Base-by-base conservation (phyloP, 1,140 invertebrate genomes). In the Plectus sambesii region DNA sequence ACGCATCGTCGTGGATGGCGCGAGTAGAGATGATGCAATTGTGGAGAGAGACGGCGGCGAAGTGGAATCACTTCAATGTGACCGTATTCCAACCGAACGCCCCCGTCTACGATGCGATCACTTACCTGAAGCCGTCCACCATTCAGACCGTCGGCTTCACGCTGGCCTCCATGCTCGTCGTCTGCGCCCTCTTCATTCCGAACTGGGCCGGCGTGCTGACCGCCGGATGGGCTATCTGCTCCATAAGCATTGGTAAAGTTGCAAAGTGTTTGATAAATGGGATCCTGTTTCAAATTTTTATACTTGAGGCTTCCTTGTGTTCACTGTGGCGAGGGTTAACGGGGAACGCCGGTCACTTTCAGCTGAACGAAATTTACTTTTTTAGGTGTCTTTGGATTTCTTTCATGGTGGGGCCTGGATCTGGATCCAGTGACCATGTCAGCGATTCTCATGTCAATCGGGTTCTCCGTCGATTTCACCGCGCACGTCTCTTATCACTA, bases 401-500 rank as follows among this genome's bases (percentile, higher is more conserved):
- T 96, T 86, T 81, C 85, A 0, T 72, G 90, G 1, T 93, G 88
- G 87, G 80, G 81, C 51, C 85, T 94, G 1, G 88, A 85, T 62
- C 73, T 94, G 19, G 88, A 92, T 68, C 87, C 87, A 2, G 89
- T 96, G 59, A 90, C 87, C 0, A 94, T 93, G 87, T 92, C 93
- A 33, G 92, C 93, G 63, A 74, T 94, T 1, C 90, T 96, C 36
- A 93, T 96, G 87, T 90, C 87, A 63, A 90, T 93, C 20, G 89
- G 88, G 33, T 93, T 93, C 72, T 90, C 86, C 2, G 86, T 94
- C 0, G 88, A 93, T 62, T 94, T 89, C 67, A 88, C 87, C 0
- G 87, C 87, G 3, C 88, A 93, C 63, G 92, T 93, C 36, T 89
- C 86, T 58, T 92, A 93, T 63, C 85, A 85, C 0, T 93, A 88